Evolutionary conservation across 2,888 invertebrate genomes (phyloP), one percentile per base, ranked within the genome.

Genomic region (Uloborus plumipes): DNA sequence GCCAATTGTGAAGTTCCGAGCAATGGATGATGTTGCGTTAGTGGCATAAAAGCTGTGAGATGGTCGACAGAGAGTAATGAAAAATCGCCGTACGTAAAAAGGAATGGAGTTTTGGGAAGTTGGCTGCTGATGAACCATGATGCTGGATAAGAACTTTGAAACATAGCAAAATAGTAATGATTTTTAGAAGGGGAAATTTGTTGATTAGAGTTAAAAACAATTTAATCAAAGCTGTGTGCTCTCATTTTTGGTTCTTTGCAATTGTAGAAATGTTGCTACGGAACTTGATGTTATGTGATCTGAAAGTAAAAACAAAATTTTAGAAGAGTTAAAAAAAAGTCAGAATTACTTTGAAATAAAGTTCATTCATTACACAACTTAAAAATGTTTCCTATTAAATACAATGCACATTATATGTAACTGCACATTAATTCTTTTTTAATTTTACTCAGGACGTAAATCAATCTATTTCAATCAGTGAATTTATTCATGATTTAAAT

Each of bases 81-180:
- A 22, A 82, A 26, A 66, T 82, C 81, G 13, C 75, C 61, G 47
- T 82, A 82, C 20, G 75, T 71, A 16, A 82, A 75, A 26, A 82
- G 62, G 18, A 82, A 65, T 51, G 75, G 81, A 26, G 81, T 66
- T 61, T 82, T 82, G 49, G 59, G 69, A 22, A 69, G 39, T 51
- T 82, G 81, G 39, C 76, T 82, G 71, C 75, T 59, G 16, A 82
- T 39, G 18, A 76, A 72, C 81, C 81, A 82, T 61, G 81, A 71
- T 18, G 81, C 55, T 55, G 75, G 81, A 65, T 82, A 82, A 20
- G 69, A 55, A 26, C 59, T 82, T 61, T 76, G 81, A 76, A 76
- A 82, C 81, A 82, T 82, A 66, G 49, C 66, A 66, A 79, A 58
- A 62, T 53, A 39, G n/a, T 20, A 39, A 39, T 39, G 39, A 39